Conservation (phyloP, 1,140 invertebrate species). For the Bathynomus jamesi region DNA sequence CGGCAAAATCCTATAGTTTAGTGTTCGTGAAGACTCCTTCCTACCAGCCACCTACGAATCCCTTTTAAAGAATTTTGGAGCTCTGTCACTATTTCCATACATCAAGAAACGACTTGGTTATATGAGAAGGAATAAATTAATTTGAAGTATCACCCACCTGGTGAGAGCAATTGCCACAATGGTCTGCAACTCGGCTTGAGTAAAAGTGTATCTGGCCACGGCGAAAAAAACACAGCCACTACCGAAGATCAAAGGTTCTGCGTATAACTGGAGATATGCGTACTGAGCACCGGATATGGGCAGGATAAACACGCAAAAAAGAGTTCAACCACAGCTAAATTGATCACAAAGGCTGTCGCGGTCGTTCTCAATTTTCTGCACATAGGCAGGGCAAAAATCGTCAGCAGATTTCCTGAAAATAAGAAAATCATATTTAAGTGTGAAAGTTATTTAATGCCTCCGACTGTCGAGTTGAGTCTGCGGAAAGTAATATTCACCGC, state of each 20-base stretch:
- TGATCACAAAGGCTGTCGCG: constrained; percentile 35
- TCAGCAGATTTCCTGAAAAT: constrained; percentile 29
- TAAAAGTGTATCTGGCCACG: constrained; percentile 7
- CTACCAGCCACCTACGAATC: too few relatives aligned
- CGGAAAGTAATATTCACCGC: too few relatives aligned
- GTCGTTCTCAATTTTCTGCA: constrained; percentile 30
- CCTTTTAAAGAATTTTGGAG: too few relatives aligned
- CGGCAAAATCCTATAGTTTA: too few relatives aligned
- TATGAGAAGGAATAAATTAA: too few relatives aligned
- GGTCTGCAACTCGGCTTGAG: constrained; percentile 10
- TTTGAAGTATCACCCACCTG: too few relatives aligned
- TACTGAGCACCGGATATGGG: constrained; percentile 33
- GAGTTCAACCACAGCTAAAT: constrained; percentile 32
- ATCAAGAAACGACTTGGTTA: too few relatives aligned
- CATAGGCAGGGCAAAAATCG: constrained; percentile 35
- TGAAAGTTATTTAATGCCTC: too few relatives aligned
- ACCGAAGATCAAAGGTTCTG: constrained; percentile 18
- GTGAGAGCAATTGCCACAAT: constrained; percentile 4
- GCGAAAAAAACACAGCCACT: constrained; percentile 27
- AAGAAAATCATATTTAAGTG: too few relatives aligned
- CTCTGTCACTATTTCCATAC: too few relatives aligned
- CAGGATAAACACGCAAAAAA: constrained; percentile 32
- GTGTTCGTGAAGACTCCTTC: too few relatives aligned
- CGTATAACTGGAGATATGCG: constrained; percentile 21
- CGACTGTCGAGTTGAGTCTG: too few relatives aligned